Evolutionary conservation across 2,113 vertebrate genomes (phyloP), one percentile per base, ranked within the genome.

Genomic region (Plotosus lineatus): DNA sequence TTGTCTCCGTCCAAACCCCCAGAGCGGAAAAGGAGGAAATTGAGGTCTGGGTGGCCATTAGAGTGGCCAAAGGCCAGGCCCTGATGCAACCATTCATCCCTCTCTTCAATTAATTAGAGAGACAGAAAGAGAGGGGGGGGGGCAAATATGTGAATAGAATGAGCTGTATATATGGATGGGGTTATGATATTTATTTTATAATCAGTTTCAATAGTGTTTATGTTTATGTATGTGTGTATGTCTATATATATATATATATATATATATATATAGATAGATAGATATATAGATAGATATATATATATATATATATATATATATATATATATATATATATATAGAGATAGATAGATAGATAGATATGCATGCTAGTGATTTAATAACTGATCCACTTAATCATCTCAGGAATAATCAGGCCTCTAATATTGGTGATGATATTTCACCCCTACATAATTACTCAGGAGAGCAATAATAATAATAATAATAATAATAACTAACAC

Each of bases 41-140:
- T 85, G n/a, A 15, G 82, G 76, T 73, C 66, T 85, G 90, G 87
- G 88, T 88, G 83, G 81, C 82, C 56, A 76, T 88, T 89, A 88
- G 88, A 56, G 53, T 95, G 95, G 95, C 94, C 58, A 33, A 82
- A 87, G 88, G 92, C 95, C 94, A 96, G 86, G 80, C 80, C 82
- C 91, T 93, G 94, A 94, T 92, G 87, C 90, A 88, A 75, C 88
- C 86, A 65, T 75, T 86, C 84, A 87, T 86, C 78, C 87, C 84
- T 88, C 89, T 56, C 9, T 61, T 87, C 87, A 90, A 89, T 87
- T 88, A 81, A 75, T 78, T 87, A 79, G 78, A 82, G 17, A 40
- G 3, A 65, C 50, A 68, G 80, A 76, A 26, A 2, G 50, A 36
- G 31, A 19, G 10, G n/a, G 23, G 83, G 82, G 77, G 66, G 76